These are phyloP conservation scores for Thalassoma bifasciatum DNA, from an alignment of 2,113 vertebrate species.

Conservation along the genomic window DNA sequence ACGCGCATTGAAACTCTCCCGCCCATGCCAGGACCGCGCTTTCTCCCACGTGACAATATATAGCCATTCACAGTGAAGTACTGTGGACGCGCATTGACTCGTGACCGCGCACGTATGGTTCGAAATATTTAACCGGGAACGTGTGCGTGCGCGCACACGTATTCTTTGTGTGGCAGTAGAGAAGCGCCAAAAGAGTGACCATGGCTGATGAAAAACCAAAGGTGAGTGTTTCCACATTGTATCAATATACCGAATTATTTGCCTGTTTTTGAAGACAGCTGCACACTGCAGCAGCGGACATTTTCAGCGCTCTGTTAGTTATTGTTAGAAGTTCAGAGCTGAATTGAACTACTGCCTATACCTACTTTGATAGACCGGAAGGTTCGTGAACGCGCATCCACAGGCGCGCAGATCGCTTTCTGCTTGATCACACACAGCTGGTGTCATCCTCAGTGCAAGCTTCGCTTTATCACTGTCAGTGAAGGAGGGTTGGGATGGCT, in stretches of 20 bases:
- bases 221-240: slow-evolving; percentile 82
- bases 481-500: not conserved
- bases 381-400: slow-evolving; percentile 83
- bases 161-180: slow-evolving; percentile 90
- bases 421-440: slow-evolving; percentile 57
- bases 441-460: slow-evolving; percentile 36
- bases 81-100: slow-evolving; percentile 72
- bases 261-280: not conserved
- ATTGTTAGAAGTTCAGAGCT: slow-evolving; percentile 59
- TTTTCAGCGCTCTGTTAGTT: not conserved
- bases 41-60: slow-evolving; percentile 57
- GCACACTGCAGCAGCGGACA: slow-evolving; percentile 11
- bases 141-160: slow-evolving; percentile 85
- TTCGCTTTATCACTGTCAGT: not conserved
- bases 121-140: slow-evolving; percentile 62
- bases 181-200: slow-evolving; percentile 87
- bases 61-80: slow-evolving; percentile 54
- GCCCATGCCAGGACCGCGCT: slow-evolving; percentile 57
- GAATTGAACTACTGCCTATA: slow-evolving; percentile 64
- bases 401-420: slow-evolving; percentile 64
- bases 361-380: slow-evolving; percentile 83
- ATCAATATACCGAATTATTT: not conserved
- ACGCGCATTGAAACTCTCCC: slow-evolving; percentile 75
- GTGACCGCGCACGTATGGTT: slow-evolving; percentile 80
- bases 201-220: slow-evolving; percentile 99